phyloP scores from a whole-genome alignment of 2,888 invertebrate genomes.

The Lasioglossum malachurum region DNA sequence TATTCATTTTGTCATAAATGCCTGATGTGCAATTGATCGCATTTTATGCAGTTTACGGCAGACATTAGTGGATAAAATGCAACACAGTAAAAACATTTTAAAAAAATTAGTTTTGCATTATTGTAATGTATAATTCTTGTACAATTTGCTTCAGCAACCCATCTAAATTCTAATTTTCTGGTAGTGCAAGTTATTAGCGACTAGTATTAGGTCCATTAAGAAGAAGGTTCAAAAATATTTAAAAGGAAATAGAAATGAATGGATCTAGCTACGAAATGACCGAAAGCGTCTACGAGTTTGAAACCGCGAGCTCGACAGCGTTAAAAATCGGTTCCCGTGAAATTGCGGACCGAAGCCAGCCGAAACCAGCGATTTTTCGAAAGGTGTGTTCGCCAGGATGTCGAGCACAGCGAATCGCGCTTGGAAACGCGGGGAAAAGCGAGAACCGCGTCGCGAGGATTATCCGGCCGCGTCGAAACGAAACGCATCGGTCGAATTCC shows the following conservation, averaged over 20 bases:
- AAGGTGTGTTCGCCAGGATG: not conserved
- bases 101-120: too few relatives aligned
- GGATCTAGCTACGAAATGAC: too few relatives aligned
- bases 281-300: not conserved
- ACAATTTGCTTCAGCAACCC: too few relatives aligned
- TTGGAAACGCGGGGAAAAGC: not conserved
- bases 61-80: too few relatives aligned
- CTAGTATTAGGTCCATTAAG: not conserved
- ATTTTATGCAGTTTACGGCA: too few relatives aligned
- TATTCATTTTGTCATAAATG: too few relatives aligned
- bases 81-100: too few relatives aligned
- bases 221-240: not conserved
- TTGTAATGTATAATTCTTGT: too few relatives aligned
- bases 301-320: not conserved
- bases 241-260: not conserved
- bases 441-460: slow-evolving; percentile 15
- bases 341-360: not conserved
- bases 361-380: not conserved
- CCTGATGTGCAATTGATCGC: too few relatives aligned
- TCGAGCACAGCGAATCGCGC: not conserved
- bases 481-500: slow-evolving; percentile 33
- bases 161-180: not conserved
- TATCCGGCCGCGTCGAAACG: slow-evolving; percentile 11
- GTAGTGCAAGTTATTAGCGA: not conserved
- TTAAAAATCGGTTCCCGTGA: not conserved